Evolutionary conservation across 2,888 invertebrate genomes (phyloP).

Genomic region (Andrena minutula): DNA sequence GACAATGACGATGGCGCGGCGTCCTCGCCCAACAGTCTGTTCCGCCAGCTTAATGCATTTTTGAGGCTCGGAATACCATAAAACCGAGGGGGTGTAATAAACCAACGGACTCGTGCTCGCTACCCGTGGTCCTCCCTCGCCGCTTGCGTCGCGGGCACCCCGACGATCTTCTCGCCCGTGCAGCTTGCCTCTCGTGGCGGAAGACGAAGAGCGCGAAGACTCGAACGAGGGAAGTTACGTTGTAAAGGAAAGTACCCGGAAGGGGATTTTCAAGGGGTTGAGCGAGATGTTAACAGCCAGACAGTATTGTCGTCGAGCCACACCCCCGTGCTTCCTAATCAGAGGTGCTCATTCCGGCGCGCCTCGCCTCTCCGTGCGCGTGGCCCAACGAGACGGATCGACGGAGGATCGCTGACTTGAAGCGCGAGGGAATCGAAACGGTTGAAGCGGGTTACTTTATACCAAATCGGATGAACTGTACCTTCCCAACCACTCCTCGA

Average conservation of each 20-base stretch:
- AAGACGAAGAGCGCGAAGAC: slow-evolving; percentile 29
- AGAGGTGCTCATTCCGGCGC: slow-evolving; percentile 63
- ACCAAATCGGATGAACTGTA: neutral
- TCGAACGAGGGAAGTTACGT: slow-evolving; percentile 46
- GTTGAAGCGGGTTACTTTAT: neutral
- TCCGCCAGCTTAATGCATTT: slow-evolving; percentile 72
- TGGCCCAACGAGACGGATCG: neutral
- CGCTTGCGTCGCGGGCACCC: neutral
- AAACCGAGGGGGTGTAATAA: slow-evolving; percentile 70
- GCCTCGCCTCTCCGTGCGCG: neutral
- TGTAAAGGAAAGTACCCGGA: slow-evolving; percentile 74
- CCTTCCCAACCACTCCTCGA: neutral
- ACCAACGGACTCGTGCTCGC: slow-evolving; percentile 43
- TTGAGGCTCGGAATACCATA: slow-evolving; percentile 74
- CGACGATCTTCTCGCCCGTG: slow-evolving; percentile 1
- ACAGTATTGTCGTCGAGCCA: slow-evolving; percentile 74
- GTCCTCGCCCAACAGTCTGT: slow-evolving; percentile 47
- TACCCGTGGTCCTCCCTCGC: neutral
- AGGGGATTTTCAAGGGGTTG: slow-evolving; percentile 70
- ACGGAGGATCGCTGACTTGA: neutral
- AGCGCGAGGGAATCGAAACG: neutral
- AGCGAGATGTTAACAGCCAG: slow-evolving; percentile 77
- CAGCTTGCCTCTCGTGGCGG: slow-evolving; percentile 32
- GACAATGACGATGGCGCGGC: slow-evolving; percentile 42
- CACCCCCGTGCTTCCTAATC: slow-evolving; percentile 68